Base-by-base conservation (phyloP, 2,113 vertebrate genomes). In the Calyptomena viridis region DNA sequence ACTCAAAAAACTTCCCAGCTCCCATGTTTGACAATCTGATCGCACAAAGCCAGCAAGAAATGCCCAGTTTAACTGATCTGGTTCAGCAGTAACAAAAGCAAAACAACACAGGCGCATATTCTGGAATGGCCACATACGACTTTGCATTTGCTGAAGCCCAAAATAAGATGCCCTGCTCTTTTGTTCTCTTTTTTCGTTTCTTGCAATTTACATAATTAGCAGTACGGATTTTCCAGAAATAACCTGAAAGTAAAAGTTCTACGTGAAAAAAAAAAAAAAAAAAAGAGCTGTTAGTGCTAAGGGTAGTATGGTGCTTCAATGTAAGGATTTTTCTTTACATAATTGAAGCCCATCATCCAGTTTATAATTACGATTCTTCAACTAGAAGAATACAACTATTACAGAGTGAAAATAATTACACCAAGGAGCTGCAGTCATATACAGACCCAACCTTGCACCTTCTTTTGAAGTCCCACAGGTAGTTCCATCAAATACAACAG, bases 171-270 rank as follows among this genome's bases (percentile, higher is more conserved):
- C n/a, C 37, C 64, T 3, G 6, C 22, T 90, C 94, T 77, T 91
- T 91, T 93, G 88, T 94, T 86, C 82, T 53, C 50, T 80, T 89
- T 80, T 91, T 49, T 90, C 2, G 0, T 86, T 94, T 95, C 86
- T 96, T 37, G 27, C 37, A 23, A 87, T 93, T 95, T 91, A 87
- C 84, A 93, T 93, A 89, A 94, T 91, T 94, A 93, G 50, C 81
- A 89, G 39, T 68, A 90, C 0, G 2, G 88, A 89, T 92, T 95
- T 95, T 89, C 88, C 92, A 89, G 56, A 97, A 96, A 91, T 84
- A 95, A 94, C 75, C 93, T 72, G 92, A 91, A 97, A 95, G 92
- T 63, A 93, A 84, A 95, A 95, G 91, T 73, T 95, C 55, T 66
- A 93, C 87, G 80, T 84, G 56, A 5, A 46, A 25, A 74, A 67